Base-by-base conservation (phyloP, 1,140 invertebrate genomes). In the Solenopsis invicta region DNA sequence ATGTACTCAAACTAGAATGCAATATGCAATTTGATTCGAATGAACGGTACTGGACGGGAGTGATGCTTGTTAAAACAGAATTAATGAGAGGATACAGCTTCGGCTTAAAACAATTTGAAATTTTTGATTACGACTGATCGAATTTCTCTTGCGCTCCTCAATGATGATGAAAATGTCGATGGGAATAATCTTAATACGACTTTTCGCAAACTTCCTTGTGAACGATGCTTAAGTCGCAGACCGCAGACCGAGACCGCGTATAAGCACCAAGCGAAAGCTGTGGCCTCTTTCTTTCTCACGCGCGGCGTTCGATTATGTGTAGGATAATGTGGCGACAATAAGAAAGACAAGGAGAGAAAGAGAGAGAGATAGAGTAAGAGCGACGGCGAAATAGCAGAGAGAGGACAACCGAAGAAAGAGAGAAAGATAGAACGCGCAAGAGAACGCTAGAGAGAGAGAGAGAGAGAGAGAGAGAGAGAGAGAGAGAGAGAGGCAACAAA, bases 301-400 rank as follows among this genome's bases (percentile, higher is more conserved):
- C 84, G 59, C 82, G 21, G 82, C 37, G 89, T 91, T 93, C 93
- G 93, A 93, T 94, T 93, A 93, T 94, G 92, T 91, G 91, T 92
- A 89, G 92, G 92, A 94, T 94, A 94, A 93, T 93, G 90, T 92
- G 90, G 92, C 92, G 91, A 93, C 91, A 93, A 93, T 88, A 91
- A 90, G 91, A 90, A 74, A 64, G 89, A 92, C 69, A 76, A 77
- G 75, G 89, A 91, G 52, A 87, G 18, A 66, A 66, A 41, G 37
- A 85, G 29, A 67, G 52, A 87, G 24, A 67, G 77, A 29, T 45
- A 18, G 50, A 62, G 61, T 21, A 21, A 77, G 80, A 77, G 52
- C 61, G 76, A 91, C 48, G 41, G 56, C 8, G 56, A 48, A 54
- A 85, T 21, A 77, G 16, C 34, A 6, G 34, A 34, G 45, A 78